Conservation (phyloP, 2,113 vertebrate species). For the Nerophis ophidion region DNA sequence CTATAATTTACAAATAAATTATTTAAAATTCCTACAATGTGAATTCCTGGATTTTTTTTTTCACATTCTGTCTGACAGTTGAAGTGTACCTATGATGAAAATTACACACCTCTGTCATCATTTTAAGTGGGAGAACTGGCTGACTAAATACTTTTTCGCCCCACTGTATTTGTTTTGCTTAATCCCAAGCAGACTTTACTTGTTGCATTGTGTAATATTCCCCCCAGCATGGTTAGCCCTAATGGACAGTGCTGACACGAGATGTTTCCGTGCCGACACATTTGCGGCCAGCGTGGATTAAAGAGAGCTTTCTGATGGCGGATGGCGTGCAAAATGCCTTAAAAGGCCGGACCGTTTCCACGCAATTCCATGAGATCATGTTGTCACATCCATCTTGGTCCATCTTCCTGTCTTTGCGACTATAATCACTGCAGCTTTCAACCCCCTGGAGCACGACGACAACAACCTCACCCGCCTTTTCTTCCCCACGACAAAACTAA, state of each 20-base stretch:
- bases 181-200: not conserved
- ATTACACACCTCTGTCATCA: too few species aligned
- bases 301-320: not conserved
- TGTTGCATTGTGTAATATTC: not conserved
- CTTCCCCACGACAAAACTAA: conserved; percentile 26
- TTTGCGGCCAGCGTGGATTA: conserved; percentile 2
- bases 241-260: not conserved
- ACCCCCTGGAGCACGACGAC: conserved; percentile 1
- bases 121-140: too few species aligned
- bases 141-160: too few species aligned
- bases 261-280: not conserved
- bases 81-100: too few species aligned
- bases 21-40: too few species aligned
- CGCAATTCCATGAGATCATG: not conserved
- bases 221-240: not conserved
- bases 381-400: not conserved
- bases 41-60: too few species aligned
- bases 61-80: too few species aligned
- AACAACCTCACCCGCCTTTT: conserved; percentile 13
- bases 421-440: not conserved
- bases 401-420: not conserved
- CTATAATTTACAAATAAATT: too few species aligned
- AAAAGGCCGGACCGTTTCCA: not conserved
- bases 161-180: not conserved
- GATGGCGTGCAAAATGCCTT: conserved; percentile 4